phyloP scores from a whole-genome alignment of 2,113 vertebrate species.

The Charina bottae region DNA sequence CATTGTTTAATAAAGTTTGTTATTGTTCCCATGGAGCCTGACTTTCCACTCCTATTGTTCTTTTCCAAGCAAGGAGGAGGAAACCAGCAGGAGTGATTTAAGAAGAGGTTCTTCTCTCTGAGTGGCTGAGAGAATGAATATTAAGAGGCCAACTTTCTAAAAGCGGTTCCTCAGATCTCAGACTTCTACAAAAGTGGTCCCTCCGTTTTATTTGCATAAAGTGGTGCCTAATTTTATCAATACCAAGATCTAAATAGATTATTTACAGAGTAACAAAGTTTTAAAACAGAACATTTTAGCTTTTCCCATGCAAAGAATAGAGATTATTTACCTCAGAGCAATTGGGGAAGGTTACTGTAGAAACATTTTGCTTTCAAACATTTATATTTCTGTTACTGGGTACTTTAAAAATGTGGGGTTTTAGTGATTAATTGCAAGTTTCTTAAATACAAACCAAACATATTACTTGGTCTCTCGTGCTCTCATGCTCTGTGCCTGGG shows the following conservation, averaged over 20 bases:
- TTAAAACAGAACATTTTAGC: neutral
- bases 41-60: neutral
- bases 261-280: neutral
- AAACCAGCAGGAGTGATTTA: neutral
- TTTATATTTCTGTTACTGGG: neutral
- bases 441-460: neutral
- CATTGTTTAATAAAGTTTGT: neutral
- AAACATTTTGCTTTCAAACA: neutral
- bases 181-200: neutral
- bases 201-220: neutral
- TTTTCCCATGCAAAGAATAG: neutral
- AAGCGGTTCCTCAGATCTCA: neutral
- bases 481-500: neutral
- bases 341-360: neutral
- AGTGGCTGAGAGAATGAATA: neutral
- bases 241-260: neutral
- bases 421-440: neutral
- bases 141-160: neutral
- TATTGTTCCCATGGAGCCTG: neutral
- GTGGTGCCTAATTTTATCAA: neutral
- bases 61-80: neutral
- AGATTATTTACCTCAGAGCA: neutral
- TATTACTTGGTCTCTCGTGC: neutral
- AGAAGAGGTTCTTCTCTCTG: neutral
- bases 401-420: neutral